A percentile compares a stretch with the other conserved stretches of the same genome.
Evolutionary conservation across 2,113 vertebrate genomes (phyloP).

Genomic region (Brienomyrus longianalis): DNA sequence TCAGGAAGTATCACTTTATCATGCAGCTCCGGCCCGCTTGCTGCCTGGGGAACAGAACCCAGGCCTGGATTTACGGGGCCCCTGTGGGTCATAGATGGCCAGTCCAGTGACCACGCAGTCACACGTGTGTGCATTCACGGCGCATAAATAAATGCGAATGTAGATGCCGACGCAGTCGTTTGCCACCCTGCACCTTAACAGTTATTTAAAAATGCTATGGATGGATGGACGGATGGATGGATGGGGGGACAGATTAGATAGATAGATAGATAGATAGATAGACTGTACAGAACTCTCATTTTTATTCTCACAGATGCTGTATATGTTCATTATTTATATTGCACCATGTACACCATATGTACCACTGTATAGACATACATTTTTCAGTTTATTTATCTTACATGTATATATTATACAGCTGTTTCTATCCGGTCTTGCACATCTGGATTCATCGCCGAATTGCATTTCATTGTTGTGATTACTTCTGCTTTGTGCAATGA

Average conservation of each 20-base stretch:
- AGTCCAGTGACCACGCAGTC: neutral
- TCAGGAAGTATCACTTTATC: conserved; percentile 58
- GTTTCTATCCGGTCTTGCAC: neutral
- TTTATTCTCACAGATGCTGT: neutral
- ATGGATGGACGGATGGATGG: neutral
- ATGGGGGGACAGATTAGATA: too few relatives aligned
- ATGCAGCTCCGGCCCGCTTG: conserved; percentile 36
- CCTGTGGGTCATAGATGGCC: neutral
- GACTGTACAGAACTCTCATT: neutral
- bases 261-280: neutral
- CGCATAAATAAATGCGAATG: neutral
- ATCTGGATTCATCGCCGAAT: neutral
- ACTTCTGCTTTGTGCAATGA: neutral
- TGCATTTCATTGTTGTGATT: neutral
- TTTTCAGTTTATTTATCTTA: neutral
- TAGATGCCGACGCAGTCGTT: neutral
- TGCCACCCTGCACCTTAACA: neutral
- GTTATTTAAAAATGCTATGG: neutral
- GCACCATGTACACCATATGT: neutral
- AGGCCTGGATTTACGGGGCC: conserved; percentile 24
- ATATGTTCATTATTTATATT: neutral
- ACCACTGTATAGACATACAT: neutral
- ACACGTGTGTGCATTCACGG: neutral
- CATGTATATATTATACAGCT: neutral
- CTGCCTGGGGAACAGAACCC: conserved; percentile 27